Conservation (phyloP, 2,888 invertebrate genomes). For the Euphydryas editha region DNA sequence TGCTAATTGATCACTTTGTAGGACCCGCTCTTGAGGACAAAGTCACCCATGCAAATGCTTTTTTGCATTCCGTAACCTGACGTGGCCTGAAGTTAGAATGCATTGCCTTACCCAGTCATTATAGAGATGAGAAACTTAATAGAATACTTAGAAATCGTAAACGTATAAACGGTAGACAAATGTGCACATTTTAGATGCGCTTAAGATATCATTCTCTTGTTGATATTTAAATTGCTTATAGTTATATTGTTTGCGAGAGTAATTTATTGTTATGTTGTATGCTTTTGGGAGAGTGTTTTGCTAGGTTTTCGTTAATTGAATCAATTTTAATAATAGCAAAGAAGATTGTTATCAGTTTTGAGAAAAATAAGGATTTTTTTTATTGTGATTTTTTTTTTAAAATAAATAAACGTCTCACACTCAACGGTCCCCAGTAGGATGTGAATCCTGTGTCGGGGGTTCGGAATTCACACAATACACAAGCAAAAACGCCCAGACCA, state of each 20-base stretch:
- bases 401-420: no score
- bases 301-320: no score
- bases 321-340: no score
- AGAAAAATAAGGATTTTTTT: no score
- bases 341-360: no score
- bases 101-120: constrained; percentile 31
- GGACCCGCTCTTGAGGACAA: constrained; percentile 56
- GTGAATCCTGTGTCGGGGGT: no score
- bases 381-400: no score
- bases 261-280: no score
- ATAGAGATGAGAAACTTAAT: constrained; percentile 17
- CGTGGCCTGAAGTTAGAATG: constrained; percentile 35
- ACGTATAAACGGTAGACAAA: constrained; percentile 6
- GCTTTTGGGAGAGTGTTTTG: no score
- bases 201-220: background rate
- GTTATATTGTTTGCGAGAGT: background rate
- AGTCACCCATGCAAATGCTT: constrained; percentile 60
- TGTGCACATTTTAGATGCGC: background rate
- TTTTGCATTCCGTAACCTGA: constrained; percentile 62
- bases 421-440: no score
- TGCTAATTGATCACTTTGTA: constrained; percentile 75
- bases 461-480: no score
- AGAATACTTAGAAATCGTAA: constrained; percentile 24
- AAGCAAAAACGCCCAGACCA: no score
- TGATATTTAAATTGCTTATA: background rate